Percentiles rank a stretch among this genome's conserved stretches.
These are phyloP conservation scores for Archilochus colubris DNA, from an alignment of 2,113 vertebrate genomes.

Conservation along the genomic window DNA sequence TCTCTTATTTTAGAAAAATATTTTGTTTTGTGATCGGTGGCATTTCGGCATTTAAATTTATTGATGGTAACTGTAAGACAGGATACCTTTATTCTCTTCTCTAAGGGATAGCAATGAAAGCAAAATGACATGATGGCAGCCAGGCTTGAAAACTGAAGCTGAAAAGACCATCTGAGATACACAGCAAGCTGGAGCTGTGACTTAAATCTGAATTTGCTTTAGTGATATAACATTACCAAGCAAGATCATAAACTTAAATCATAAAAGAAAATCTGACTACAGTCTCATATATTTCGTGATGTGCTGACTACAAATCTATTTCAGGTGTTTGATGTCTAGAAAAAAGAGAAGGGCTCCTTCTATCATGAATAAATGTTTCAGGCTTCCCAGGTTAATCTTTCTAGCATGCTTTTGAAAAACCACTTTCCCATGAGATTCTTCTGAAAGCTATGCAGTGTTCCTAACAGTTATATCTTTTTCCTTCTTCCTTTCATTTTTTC, in stretches of 20 bases:
- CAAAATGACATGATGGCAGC: not conserved
- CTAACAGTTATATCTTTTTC: not conserved
- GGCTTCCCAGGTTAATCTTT: not conserved
- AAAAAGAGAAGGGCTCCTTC: not conserved
- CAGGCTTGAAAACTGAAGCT: not conserved
- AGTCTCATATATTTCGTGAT: not conserved
- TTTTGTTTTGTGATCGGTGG: not conserved
- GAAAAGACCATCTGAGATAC: not conserved
- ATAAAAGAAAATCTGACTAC: conserved; percentile 35
- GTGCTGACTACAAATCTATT: not conserved
- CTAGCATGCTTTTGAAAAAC: not conserved
- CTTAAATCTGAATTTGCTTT: conserved; percentile 17
- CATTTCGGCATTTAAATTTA: not conserved
- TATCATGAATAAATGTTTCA: not conserved
- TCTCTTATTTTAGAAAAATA: not conserved
- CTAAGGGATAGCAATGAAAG: not conserved
- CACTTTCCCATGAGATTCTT: not conserved
- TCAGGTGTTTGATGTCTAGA: conserved; percentile 15
- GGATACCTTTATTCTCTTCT: not conserved
- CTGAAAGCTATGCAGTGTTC: not conserved
- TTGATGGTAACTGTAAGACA: not conserved
- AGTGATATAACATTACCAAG: not conserved
- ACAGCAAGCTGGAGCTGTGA: not conserved
- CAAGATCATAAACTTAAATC: not conserved
- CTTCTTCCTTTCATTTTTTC: not conserved